These are phyloP conservation scores for Calephelis nemesis DNA, from an alignment of 1,140 invertebrate species.

Conservation along the genomic window DNA sequence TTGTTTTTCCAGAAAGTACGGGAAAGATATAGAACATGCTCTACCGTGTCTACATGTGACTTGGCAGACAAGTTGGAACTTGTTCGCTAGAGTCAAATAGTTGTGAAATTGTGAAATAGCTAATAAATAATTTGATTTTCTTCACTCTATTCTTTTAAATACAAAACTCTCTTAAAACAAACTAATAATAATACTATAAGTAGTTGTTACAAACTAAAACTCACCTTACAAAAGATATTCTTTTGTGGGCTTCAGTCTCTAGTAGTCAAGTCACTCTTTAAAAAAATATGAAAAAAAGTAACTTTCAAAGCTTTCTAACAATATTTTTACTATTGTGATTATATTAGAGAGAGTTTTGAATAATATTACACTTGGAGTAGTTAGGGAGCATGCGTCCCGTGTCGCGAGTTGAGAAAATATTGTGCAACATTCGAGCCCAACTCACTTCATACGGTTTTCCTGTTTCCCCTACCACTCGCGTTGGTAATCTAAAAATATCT, in stretches of 20 bases:
- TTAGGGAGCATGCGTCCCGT: constrained; percentile 35
- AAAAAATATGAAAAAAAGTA: constrained; percentile 47
- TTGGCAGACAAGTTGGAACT: background rate
- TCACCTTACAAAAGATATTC: constrained; percentile 42
- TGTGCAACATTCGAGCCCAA: constrained; percentile 60
- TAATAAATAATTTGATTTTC: no score
- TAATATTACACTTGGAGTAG: constrained; percentile 12
- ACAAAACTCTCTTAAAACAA: background rate
- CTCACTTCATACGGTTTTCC: constrained; percentile 56
- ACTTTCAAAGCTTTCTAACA: constrained; percentile 31
- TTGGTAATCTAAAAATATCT: constrained; percentile 71
- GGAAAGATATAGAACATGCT: background rate
- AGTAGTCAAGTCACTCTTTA: constrained; percentile 45
- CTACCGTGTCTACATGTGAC: background rate
- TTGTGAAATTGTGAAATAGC: background rate
- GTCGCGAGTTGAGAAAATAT: constrained; percentile 53
- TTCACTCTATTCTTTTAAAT: no score
- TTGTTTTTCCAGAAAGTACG: constrained; percentile 5
- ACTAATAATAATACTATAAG: constrained; percentile 11
- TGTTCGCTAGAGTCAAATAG: background rate
- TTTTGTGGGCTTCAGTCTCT: constrained; percentile 32
- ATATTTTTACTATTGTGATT: constrained; percentile 1
- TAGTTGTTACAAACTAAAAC: constrained; percentile 30
- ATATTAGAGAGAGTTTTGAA: constrained; percentile 24
- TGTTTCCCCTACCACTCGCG: constrained; percentile 53